Base-by-base conservation (phyloP, 2,113 vertebrate genomes). In the Pseudorasbora parva region DNA sequence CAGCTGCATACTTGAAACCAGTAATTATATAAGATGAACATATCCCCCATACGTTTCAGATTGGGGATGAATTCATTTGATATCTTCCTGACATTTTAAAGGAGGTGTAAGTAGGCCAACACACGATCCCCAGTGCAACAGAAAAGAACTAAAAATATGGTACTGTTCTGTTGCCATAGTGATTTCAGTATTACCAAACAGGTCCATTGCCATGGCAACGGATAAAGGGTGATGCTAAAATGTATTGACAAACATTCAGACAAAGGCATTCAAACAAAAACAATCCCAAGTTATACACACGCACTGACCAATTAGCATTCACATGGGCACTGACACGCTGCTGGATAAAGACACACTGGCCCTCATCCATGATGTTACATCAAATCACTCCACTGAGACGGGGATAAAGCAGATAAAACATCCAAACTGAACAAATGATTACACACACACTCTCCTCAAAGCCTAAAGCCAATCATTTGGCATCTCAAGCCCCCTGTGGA, bases 121-220 rank as follows among this genome's bases (percentile, higher is more conserved):
- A n/a, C 43, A 25, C 23, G 37, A 68, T 51, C 37, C 23, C 37
- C 19, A 49, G 71, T 10, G 74, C 51, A 37, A 60, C 33, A 76
- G 21, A 79, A 56, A 23, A 47, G 3, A 64, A 66, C 30, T 69
- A 73, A 73, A 73, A 81, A 84, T 84, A 86, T 75, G 25, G 71
- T 43, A 60, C 69, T 77, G 37, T 62, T 82, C 57, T 82, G 90
- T 89, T 89, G 69, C 83, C 85, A 88, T 88, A 77, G 88, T 45
- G 75, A 89, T 69, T 49, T 78, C 84, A 82, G 82, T 82, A 78
- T 88, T 91, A 91, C 73, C 51, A 76, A 89, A 89, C 84, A 76
- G 71, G 84, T 82, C 83, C 8, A 60, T 83, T 86, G 57, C 80
- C 64, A 87, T 84, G 81, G 74, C 82, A 91, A 91, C 87, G 64